These are phyloP conservation scores for Pituophis catenifer DNA, from an alignment of 2,113 vertebrate genomes.

Conservation along the genomic window DNA sequence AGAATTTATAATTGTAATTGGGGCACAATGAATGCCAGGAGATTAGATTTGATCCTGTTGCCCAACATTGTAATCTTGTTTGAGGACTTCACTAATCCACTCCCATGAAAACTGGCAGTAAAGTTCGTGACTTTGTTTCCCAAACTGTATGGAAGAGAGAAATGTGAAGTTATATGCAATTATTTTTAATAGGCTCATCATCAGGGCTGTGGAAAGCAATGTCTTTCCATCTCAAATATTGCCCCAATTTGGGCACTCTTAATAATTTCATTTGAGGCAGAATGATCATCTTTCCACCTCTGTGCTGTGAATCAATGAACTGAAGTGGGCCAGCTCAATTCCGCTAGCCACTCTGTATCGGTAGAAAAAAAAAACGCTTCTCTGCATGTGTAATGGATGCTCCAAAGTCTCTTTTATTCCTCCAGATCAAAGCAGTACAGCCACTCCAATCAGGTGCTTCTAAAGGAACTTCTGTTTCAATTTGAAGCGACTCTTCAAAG, in stretches of 20 bases:
- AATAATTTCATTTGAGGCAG: neutral
- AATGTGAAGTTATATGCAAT: neutral
- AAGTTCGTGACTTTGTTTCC: neutral
- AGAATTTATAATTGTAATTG: neutral
- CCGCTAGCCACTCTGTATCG: neutral
- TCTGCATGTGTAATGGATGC: neutral
- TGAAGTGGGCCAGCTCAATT: neutral
- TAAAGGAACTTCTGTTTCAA: neutral
- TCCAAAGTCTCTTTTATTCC: neutral
- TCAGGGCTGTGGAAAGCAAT: neutral
- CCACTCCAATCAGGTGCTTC: neutral
- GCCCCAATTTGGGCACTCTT: neutral
- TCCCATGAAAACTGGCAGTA: neutral
- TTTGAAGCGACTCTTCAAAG: neutral
- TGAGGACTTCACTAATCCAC: neutral
- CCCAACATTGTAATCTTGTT: neutral
- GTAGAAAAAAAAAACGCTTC: neutral
- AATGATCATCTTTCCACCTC: neutral
- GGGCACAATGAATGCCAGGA: neutral
- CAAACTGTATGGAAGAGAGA: neutral
- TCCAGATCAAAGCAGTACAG: neutral
- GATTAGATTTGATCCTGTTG: neutral
- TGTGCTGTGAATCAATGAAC: neutral
- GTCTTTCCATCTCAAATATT: neutral
- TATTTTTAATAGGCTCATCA: neutral